Conservation (phyloP, 2,797 vertebrate species). For the Micromesistius poutassou region DNA sequence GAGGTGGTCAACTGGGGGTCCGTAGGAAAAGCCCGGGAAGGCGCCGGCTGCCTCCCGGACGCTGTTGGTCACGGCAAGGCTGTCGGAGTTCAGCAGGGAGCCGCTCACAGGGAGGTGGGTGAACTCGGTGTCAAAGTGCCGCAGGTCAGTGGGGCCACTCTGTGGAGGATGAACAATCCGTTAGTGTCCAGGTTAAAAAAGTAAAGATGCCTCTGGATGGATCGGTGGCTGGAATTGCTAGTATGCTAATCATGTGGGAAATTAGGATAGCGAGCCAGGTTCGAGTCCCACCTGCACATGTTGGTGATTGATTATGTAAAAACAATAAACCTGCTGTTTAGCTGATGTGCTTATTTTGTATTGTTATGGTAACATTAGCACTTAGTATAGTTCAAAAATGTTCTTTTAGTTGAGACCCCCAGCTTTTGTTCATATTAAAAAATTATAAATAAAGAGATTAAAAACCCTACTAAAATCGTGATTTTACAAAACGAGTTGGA, state of each 20-base stretch:
- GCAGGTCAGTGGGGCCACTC: conserved; percentile 76
- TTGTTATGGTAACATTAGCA: background rate
- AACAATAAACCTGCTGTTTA: no score
- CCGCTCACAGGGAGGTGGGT: conserved; percentile 76
- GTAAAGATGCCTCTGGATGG: background rate
- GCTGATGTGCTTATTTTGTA: background rate
- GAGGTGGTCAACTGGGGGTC: conserved; percentile 65
- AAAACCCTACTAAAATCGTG: background rate
- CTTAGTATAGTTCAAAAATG: no score
- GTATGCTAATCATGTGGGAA: background rate
- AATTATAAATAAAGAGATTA: no score
- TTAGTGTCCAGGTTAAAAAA: background rate
- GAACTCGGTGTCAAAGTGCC: conserved; percentile 80
- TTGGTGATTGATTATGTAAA: background rate
- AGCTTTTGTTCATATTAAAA: no score
- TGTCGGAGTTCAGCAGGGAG: conserved; percentile 71
- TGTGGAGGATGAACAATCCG: conserved; percentile 36
- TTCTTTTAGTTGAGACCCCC: no score
- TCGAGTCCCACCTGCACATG: background rate
- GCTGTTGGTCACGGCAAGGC: conserved; percentile 68
- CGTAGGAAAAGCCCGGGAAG: conserved; percentile 80
- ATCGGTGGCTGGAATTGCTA: background rate
- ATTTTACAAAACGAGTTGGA: background rate
- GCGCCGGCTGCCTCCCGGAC: conserved; percentile 74
- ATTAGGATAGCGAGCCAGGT: no score